A percentile compares a stretch with the other conserved stretches of the same genome.
phyloP scores from a whole-genome alignment of 2,113 vertebrate species.

The Camelus dromedarius region DNA sequence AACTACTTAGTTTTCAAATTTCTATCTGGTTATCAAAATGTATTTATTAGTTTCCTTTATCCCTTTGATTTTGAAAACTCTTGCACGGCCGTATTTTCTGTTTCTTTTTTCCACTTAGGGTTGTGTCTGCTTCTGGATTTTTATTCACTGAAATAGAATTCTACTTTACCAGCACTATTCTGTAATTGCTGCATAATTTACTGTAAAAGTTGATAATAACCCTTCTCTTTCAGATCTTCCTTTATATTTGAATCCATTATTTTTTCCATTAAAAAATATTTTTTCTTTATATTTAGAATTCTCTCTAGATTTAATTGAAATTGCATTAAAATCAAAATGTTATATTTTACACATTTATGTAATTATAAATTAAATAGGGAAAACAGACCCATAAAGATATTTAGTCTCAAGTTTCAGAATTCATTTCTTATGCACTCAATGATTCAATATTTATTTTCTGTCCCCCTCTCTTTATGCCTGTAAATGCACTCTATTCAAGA shows the following conservation, averaged over 20 bases:
- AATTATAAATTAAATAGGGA: neutral
- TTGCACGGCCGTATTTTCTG: neutral
- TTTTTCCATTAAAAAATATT: neutral
- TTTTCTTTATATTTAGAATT: slow-evolving; percentile 12
- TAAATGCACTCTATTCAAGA: neutral
- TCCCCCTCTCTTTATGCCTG: neutral
- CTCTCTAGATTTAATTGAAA: neutral
- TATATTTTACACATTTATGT: neutral
- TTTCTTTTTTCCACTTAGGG: neutral
- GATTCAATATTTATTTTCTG: neutral
- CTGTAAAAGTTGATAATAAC: neutral
- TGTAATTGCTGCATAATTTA: neutral
- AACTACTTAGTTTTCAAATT: neutral
- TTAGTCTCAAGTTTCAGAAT: neutral
- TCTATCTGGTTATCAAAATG: neutral
- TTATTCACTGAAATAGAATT: neutral
- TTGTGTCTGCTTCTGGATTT: neutral
- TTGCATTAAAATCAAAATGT: neutral
- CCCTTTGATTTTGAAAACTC: neutral
- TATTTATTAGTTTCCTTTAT: neutral
- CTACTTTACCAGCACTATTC: neutral
- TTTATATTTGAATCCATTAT: neutral
- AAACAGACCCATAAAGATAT: neutral
- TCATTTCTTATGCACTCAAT: neutral
- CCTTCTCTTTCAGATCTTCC: neutral